Evolutionary conservation across 1,140 invertebrate species (phyloP), one percentile per base, ranked within the genome.

Genomic region (Lepidostoma basale): DNA sequence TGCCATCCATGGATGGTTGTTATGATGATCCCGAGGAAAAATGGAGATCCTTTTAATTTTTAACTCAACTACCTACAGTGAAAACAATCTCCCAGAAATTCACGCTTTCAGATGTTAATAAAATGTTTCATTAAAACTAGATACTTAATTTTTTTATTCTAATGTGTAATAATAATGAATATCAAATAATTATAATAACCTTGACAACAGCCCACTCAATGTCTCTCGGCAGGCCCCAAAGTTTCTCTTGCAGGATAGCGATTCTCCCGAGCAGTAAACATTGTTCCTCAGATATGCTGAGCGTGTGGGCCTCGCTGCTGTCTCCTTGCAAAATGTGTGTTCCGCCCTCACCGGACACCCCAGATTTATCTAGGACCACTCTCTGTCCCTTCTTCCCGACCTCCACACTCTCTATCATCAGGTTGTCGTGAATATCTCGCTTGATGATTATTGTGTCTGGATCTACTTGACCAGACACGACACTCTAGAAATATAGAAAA

Each of bases 391-490:
- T 92, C 1, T 78, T 78, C 0, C 90, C 90, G 1, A 88, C 65
- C 4, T 75, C 76, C 23, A 80, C 83, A 5, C 78, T 76, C 14
- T 75, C 63, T 23, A 91, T 77, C 2, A 67, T 77, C 1, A 91
- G 58, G 8, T 78, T 71, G 18, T 78, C 77, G 26, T 85, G 75
- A 69, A 77, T 79, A 3, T 77, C 78, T 67, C 85, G 82, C n/a
- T 78, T 75, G 22, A 93, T 74, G 42, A 81, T 81, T 54, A 93
- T 81, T 0, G 88, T 90, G 74, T 94, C 92, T 0, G 92, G 91
- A 68, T 93, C 91, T 0, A 88, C 83, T 23, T 81, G 76, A 0
- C 88, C 91, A 0, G 91, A 92, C 0, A 94, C 92, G 1, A 94
- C 91, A 66, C 86, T 88, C 90, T 92, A 74, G 12, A 81, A 82